Evolutionary conservation across 1,140 invertebrate species (phyloP).

Genomic region (Drosophila kanapiae): DNA sequence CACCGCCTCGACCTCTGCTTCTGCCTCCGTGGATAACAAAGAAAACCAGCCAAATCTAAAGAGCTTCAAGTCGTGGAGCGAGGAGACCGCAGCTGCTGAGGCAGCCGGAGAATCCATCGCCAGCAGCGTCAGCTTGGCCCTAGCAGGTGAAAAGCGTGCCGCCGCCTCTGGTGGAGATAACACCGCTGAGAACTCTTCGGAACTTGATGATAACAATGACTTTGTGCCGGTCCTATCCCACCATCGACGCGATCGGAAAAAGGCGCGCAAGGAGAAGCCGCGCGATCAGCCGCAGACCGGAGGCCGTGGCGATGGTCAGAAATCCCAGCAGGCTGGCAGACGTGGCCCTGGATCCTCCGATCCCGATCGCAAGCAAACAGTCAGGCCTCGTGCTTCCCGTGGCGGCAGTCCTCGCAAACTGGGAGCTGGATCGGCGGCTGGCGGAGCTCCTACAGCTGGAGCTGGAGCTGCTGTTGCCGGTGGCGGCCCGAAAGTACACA

Average conservation of each 20-base stretch:
- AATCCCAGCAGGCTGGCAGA: conserved; percentile 34
- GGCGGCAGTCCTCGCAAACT: conserved; percentile 72
- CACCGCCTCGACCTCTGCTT: conserved; percentile 12
- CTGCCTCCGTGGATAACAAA: conserved; percentile 68
- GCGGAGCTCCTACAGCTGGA: conserved; percentile 9
- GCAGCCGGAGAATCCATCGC: conserved; percentile 52
- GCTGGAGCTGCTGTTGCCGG: conserved; percentile 16
- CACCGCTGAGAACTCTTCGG: conserved; percentile 83
- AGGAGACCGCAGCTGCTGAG: conserved; percentile 73
- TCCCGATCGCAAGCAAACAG: conserved; percentile 56
- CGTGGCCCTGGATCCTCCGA: conserved; percentile 18
- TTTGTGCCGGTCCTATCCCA: conserved; percentile 86
- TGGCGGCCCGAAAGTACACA: conserved; percentile 47
- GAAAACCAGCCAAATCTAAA: conserved; percentile 82
- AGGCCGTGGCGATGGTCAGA: conserved; percentile 67
- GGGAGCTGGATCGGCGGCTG: conserved; percentile 14
- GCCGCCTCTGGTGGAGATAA: conserved; percentile 73
- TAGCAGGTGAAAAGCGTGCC: conserved; percentile 76
- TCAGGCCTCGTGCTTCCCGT: conserved; percentile 55
- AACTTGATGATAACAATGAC: conserved; percentile 85
- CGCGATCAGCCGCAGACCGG: conserved; percentile 65
- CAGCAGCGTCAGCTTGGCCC: conserved; percentile 32
- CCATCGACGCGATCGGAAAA: conserved; percentile 86
- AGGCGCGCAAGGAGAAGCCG: conserved; percentile 79
- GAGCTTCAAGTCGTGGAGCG: conserved; percentile 81